Evolutionary conservation across 2,113 vertebrate genomes (phyloP), one percentile per base, ranked within the genome.

Genomic region (Hippocampus mohnikei): DNA sequence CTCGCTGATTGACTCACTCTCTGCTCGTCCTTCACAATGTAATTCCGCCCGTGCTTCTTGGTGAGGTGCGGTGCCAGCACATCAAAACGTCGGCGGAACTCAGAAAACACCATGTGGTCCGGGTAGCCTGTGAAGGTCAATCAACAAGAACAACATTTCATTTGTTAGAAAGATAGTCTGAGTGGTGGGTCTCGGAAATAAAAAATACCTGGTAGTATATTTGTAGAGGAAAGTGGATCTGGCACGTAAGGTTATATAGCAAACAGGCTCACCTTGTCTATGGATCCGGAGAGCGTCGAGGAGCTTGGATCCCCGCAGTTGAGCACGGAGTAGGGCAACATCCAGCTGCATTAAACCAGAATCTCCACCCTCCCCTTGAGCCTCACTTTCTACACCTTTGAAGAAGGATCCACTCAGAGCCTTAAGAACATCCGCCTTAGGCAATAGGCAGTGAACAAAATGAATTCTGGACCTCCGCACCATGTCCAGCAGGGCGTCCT

Each of bases 21-120:
- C 80, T 93, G 95, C 88, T 98, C 97, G 2, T 99, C 96, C 84
- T 94, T 93, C 78, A 98, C 96, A 0, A 99, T 98, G 90, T 97
- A 99, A 91, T 97, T 96, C 78, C 95, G 94, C 7, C 97, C 97
- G 0, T 95, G 95, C 73, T 99, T 99, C 92, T 99, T 99, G 85
- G 94, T 95, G 82, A 99, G 92, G 84, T 98, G 97, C 0, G 96
- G 97, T 20, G 95, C 96, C 84, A 99, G 91, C 76, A 98, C 92
- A 0, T 98, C 96, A 3, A 99, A 99, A 66, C 95, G 94, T 0
- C 95, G 93, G 12, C 97, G 94, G 83, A 99, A 99, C 90, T 98
- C 96, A 0, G 96, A 95, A 85, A 98, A 99, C 62, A 95, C 96
- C 97, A 98, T 95, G 91, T 98, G 95, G 86, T 98, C 96, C 0